A percentile compares a stretch with the other conserved stretches of the same genome.
These are phyloP conservation scores for Albula goreensis DNA, from an alignment of 2,113 vertebrate species.

Conservation along the genomic window DNA sequence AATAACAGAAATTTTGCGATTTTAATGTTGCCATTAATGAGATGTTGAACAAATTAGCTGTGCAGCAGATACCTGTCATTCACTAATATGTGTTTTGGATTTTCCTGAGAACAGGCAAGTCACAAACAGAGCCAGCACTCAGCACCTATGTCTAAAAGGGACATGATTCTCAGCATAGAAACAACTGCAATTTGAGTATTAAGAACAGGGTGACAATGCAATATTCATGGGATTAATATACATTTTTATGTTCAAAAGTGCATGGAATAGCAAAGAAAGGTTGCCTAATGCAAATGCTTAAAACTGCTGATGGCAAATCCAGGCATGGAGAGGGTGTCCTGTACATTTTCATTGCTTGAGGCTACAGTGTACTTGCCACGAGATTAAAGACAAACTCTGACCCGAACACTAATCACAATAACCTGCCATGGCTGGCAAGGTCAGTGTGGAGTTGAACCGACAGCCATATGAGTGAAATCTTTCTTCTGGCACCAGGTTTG, in stretches of 20 bases:
- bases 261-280: not conserved
- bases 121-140: no score
- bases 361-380: not conserved
- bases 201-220: not conserved
- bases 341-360: not conserved
- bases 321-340: not conserved
- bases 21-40: no score
- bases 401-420: not conserved
- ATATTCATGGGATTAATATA: not conserved
- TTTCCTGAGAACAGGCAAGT: no score
- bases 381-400: not conserved
- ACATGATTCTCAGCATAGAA: not conserved
- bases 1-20: not conserved
- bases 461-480: not conserved
- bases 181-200: not conserved
- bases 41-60: not conserved
- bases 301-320: not conserved
- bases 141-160: no score
- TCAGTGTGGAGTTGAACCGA: not conserved
- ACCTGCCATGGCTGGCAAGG: not conserved
- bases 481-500: conserved; percentile 2
- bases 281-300: not conserved
- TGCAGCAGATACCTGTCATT: not conserved
- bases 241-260: not conserved
- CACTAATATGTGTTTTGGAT: not conserved